A percentile compares a stretch with the other conserved stretches of the same genome.
phyloP scores from a whole-genome alignment of 30 jellyfish, hydroid and myxozoan genomes.

The Aurelia sp. region DNA sequence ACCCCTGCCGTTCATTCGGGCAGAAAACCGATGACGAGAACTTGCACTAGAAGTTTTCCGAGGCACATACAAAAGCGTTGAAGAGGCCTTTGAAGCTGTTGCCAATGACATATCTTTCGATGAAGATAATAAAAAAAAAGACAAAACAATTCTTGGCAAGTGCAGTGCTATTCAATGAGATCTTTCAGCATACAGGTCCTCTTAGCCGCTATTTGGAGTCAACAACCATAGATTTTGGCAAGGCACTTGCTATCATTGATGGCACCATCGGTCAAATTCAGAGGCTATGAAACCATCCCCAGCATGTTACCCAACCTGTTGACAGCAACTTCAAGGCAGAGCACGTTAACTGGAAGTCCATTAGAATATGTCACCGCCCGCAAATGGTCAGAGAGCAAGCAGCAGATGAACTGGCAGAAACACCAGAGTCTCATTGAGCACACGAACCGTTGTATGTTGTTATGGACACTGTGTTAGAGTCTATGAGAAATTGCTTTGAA shows the following conservation, averaged over 20 bases:
- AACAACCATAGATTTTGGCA: conserved; percentile 44
- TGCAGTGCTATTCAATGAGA: conserved; percentile 35
- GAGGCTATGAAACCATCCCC: conserved; percentile 22
- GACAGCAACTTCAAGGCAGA: conserved; percentile 25
- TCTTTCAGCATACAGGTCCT: conserved; percentile 55
- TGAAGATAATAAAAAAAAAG: too few species aligned
- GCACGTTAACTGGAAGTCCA: conserved; percentile 14
- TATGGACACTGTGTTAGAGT: conserved; percentile 24
- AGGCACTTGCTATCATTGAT: conserved; percentile 38
- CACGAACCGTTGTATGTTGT: neutral
- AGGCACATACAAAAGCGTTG: too few species aligned
- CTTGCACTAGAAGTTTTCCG: too few species aligned
- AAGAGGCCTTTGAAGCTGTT: too few species aligned
- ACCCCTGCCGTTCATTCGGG: too few species aligned
- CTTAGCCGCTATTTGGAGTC: conserved; percentile 54
- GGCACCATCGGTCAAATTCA: neutral
- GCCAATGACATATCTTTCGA: too few species aligned
- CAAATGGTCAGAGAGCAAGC: conserved; percentile 5
- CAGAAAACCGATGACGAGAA: too few species aligned
- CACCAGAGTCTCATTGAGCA: neutral
- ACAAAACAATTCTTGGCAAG: conserved; percentile 64
- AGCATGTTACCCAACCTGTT: neutral
- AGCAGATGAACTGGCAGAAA: conserved; percentile 15
- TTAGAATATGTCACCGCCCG: neutral
- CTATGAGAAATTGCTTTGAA: conserved; percentile 12